Percentiles rank a stretch among this genome's conserved stretches.
These are phyloP conservation scores for Drosophila planitibia DNA, from an alignment of 2,888 invertebrate species.

Conservation along the genomic window DNA sequence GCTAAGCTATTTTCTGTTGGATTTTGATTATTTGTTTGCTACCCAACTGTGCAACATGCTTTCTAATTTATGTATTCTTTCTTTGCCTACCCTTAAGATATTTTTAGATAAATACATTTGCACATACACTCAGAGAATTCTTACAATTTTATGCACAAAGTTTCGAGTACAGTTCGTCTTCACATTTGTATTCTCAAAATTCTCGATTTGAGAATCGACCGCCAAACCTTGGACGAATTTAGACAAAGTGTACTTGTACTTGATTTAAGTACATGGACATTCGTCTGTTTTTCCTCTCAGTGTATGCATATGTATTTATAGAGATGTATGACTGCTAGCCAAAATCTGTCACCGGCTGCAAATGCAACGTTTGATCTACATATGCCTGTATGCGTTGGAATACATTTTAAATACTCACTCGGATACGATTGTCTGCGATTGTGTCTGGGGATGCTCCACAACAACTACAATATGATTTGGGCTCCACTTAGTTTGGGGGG, in stretches of 20 bases:
- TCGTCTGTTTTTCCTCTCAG: not conserved
- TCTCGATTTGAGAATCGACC: not conserved
- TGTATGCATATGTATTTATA: slow-evolving; percentile 14
- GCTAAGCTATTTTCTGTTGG: slow-evolving; percentile 14
- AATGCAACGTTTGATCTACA: slow-evolving; percentile 26
- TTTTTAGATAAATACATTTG: slow-evolving; percentile 42
- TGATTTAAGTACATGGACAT: not conserved
- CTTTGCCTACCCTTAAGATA: slow-evolving; percentile 33
- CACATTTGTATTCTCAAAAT: not conserved
- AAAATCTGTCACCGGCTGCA: slow-evolving; percentile 19
- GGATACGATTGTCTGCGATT: slow-evolving; percentile 6
- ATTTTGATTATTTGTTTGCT: slow-evolving; percentile 27
- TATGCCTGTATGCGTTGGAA: not conserved
- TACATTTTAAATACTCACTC: slow-evolving; percentile 35
- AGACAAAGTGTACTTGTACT: not conserved
- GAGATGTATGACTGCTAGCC: slow-evolving; percentile 7
- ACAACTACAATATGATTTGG: slow-evolving; percentile 10
- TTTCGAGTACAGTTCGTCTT: not conserved
- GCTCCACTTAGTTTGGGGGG: slow-evolving; percentile 3
- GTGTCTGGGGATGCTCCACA: not conserved
- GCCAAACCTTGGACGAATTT: not conserved
- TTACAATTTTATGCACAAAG: not conserved
- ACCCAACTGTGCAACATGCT: slow-evolving; percentile 27
- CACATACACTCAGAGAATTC: slow-evolving; percentile 3
- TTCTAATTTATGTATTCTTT: slow-evolving; percentile 22